Percentiles rank a stretch among this genome's conserved stretches.
phyloP scores from a whole-genome alignment of 2,888 invertebrate genomes.

The Agrochola litura region DNA sequence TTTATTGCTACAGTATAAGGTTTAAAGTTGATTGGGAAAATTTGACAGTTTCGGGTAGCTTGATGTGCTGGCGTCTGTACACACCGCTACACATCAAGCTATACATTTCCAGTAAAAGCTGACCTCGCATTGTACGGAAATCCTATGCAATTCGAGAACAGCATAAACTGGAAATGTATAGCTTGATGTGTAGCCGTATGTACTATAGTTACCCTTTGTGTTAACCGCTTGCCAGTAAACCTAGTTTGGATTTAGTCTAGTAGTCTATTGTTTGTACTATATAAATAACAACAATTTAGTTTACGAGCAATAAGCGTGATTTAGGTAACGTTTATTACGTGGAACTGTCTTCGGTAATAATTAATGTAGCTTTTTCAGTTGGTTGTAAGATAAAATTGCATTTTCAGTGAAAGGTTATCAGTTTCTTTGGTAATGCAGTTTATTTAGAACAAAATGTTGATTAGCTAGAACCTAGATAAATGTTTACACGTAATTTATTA shows the following conservation, averaged over 20 bases:
- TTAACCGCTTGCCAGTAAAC: constrained; percentile 17
- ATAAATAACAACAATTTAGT: constrained; percentile 33
- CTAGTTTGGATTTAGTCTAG: constrained; percentile 35
- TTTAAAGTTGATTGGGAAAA: too few species aligned
- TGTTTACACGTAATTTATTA: not conserved
- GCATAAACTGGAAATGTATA: too few species aligned
- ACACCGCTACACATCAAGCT: too few species aligned
- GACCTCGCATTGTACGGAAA: too few species aligned
- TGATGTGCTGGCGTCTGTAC: too few species aligned
- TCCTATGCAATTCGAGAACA: too few species aligned
- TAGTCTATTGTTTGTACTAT: constrained; percentile 19
- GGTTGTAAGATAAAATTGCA: not conserved
- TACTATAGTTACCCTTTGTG: too few species aligned
- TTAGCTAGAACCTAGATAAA: not conserved
- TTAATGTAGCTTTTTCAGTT: not conserved
- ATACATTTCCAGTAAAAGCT: too few species aligned
- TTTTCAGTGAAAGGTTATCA: not conserved
- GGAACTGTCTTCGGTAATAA: not conserved
- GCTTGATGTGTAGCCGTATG: too few species aligned
- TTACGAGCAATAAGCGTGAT: constrained; percentile 21
- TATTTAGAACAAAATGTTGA: not conserved
- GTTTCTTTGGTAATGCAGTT: not conserved
- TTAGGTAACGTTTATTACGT: constrained; percentile 17
- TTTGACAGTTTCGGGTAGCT: too few species aligned
- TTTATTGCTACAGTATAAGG: too few species aligned